Evolutionary conservation across 2,113 vertebrate species (phyloP), one percentile per base, ranked within the genome.

Genomic region (Alligator mississippiensis): DNA sequence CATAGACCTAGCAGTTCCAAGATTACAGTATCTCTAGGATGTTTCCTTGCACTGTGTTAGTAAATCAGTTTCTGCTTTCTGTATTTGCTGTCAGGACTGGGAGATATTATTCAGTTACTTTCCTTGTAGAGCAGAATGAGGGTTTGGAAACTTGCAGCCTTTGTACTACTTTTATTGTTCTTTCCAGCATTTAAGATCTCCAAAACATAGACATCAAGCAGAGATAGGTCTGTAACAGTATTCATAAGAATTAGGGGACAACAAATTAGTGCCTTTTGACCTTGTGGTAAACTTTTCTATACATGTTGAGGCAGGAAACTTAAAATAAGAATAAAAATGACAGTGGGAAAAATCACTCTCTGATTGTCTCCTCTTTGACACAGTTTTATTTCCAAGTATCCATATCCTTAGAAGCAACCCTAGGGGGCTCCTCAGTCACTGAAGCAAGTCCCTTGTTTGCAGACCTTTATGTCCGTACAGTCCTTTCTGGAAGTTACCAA

Each of bases 21-120:
- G 4, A 11, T 21, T 57, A 58, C 8, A 0, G 0, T 11, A 68
- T 24, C 47, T 28, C 61, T 68, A 84, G 17, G 30, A 12, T 62
- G 16, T 4, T 2, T 5, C 7, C 64, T 1, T 77, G 2, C 1
- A 0, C 54, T 47, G 72, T 27, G 16, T 15, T 84, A 59, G 25
- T 9, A 13, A 60, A 80, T 82, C 2, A 11, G 3, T 24, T 61
- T 22, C 47, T 7, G 4, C n/a, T 55, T 27, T 14, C 62, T 60
- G 11, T 61, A 10, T 34, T 18, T 61, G 12, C 14, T 8, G 13
- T 19, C 38, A 2, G n/a, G 16, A n/a, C 68, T 74, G n/a, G 1
- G 16, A 79, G 24, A 5, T 54, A 22, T 54, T 54, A 27, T 18
- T 1, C 60, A 89, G 19, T 80, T 24, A 3, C 12, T 75, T 68